A percentile compares a stretch with the other conserved stretches of the same genome.
These are phyloP conservation scores for Cladorhizidae sp. DNA, from an alignment of 37 sponge, comb jelly and placozoan species.

Conservation along the genomic window DNA sequence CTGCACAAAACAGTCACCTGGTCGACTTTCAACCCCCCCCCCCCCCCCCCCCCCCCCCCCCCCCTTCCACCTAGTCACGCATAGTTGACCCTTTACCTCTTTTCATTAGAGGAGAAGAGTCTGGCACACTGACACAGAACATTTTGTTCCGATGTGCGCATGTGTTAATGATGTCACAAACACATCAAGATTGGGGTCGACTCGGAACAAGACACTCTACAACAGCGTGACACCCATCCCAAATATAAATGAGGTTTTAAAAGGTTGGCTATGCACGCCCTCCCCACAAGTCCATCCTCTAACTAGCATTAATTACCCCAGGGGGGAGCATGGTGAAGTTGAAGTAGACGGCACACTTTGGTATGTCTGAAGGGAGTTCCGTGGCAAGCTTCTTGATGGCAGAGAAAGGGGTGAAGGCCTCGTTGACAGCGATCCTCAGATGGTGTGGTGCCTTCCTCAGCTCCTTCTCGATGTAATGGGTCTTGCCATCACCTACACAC, in stretches of 20 bases:
- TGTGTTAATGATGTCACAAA: too few species aligned
- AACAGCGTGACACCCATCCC: too few species aligned
- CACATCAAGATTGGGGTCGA: too few species aligned
- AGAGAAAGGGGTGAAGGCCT: constrained; percentile 64
- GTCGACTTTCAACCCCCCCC: background rate
- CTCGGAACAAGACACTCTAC: too few species aligned
- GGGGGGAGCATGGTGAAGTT: constrained; percentile 83
- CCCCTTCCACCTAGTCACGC: background rate
- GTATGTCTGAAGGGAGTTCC: constrained; percentile 8
- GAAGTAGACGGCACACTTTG: constrained; percentile 58
- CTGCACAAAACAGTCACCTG: background rate
- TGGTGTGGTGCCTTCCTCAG: constrained; percentile 5
- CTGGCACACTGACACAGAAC: too few species aligned
- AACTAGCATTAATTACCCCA: constrained; percentile 40
- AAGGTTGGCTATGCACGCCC: background rate
- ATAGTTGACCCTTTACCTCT: too few species aligned
- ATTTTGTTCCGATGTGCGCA: too few species aligned
- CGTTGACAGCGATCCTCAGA: constrained; percentile 61
- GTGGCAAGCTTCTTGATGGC: constrained; percentile 51
- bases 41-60: background rate
- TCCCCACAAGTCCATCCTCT: background rate
- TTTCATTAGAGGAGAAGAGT: too few species aligned
- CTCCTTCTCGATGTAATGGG: constrained; percentile 67
- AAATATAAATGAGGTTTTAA: background rate
- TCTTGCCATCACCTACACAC: constrained; percentile 70